Evolutionary conservation across 2,888 invertebrate genomes (phyloP).

Genomic region (Merodon equestris): DNA sequence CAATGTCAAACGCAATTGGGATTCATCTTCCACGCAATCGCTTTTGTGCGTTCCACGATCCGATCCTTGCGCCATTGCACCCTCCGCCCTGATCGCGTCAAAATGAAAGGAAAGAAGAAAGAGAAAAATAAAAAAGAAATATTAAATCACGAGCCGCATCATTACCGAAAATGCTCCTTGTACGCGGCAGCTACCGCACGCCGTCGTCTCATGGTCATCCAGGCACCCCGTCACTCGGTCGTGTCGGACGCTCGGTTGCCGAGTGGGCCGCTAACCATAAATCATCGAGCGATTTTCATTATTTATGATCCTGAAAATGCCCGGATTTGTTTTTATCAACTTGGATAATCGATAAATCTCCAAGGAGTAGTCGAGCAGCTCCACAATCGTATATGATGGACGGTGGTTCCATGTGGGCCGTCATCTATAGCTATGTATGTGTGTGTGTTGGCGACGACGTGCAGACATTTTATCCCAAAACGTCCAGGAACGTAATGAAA

Average conservation of each 20-base stretch:
- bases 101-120: no score
- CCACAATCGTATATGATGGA: no score
- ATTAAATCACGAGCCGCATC: slow-evolving; percentile 67
- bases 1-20: slow-evolving; percentile 41
- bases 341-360: slow-evolving; percentile 68
- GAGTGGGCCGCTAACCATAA: slow-evolving; percentile 34
- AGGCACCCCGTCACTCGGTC: background rate
- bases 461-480: slow-evolving; percentile 55
- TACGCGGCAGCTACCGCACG: slow-evolving; percentile 37
- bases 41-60: background rate
- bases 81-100: background rate
- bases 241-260: no score
- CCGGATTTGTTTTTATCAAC: slow-evolving; percentile 69
- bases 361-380: slow-evolving; percentile 53
- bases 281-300: slow-evolving; percentile 68
- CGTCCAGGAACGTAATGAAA: slow-evolving; percentile 58
- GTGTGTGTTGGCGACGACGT: slow-evolving; percentile 19
- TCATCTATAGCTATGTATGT: no score
- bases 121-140: no score
- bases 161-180: slow-evolving; percentile 62
- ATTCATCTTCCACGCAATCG: no score
- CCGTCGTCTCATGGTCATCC: slow-evolving; percentile 6
- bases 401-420: background rate
- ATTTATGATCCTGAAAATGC: slow-evolving; percentile 66
- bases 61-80: background rate